phyloP scores from a whole-genome alignment of 2,113 vertebrate genomes.

The Lamprotornis superbus region DNA sequence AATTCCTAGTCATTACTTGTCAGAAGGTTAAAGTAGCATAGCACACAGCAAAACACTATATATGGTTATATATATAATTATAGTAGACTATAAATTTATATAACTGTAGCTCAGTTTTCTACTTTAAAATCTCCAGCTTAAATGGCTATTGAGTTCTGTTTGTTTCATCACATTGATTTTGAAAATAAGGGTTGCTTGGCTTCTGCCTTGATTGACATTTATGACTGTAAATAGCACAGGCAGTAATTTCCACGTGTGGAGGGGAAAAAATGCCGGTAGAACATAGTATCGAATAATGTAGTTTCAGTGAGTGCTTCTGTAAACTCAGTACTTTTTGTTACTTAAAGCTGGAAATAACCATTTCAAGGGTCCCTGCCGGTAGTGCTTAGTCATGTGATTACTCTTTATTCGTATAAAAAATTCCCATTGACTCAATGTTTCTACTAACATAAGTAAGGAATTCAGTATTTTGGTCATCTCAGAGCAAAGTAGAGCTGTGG shows the following conservation, averaged over 20 bases:
- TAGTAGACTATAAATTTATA: background rate
- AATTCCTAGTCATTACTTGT: background rate
- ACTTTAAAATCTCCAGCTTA: background rate
- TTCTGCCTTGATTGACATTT: background rate
- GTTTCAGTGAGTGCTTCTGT: slow-evolving; percentile 16
- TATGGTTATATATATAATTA: too few relatives aligned
- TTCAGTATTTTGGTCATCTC: background rate
- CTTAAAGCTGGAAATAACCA: slow-evolving; percentile 63
- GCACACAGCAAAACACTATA: background rate
- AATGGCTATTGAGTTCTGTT: background rate
- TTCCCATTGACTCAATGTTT: slow-evolving; percentile 11
- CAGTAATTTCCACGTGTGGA: background rate
- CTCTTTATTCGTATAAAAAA: slow-evolving; percentile 1
- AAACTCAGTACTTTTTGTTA: slow-evolving; percentile 40
- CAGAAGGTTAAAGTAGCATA: background rate
- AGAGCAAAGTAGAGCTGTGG: background rate
- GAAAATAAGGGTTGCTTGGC: background rate
- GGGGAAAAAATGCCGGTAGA: background rate
- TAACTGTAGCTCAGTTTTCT: background rate
- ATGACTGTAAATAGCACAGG: background rate
- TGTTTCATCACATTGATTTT: background rate
- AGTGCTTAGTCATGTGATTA: slow-evolving; percentile 24
- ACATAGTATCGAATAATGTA: background rate
- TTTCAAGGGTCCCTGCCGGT: background rate
- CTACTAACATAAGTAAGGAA: background rate